Base-by-base conservation (phyloP, 2,888 invertebrate species). In the Caenorhabditis sp. region DNA sequence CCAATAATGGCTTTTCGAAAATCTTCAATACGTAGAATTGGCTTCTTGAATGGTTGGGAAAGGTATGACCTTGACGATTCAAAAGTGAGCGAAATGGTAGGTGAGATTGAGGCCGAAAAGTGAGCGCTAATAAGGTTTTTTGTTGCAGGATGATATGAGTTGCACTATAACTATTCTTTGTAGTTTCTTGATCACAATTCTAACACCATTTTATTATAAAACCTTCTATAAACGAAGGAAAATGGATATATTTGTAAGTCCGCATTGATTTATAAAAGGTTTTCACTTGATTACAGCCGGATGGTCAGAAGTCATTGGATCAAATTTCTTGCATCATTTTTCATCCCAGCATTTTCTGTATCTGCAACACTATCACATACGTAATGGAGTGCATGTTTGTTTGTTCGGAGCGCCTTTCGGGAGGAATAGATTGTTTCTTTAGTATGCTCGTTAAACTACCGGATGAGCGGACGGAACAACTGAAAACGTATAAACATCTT, bases 81-180 rank as follows among this genome's bases (percentile, higher is more conserved):
- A 15, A 9, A 26, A 4, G 8, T 13, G 4, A 32, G 45, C 30
- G 30, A 50, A 15, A 27, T 50, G 61, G 61, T 62, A 15, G 35
- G 17, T 55, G 2, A 24, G 41, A 1, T 26, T n/a, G 9, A n/a
- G n/a, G n/a, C n/a, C n/a, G n/a, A n/a, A n/a, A n/a, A n/a, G n/a
- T n/a, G n/a, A n/a, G n/a, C n/a, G n/a, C 4, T 13, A 27, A 26
- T 1, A 48, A 48, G 3, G 1, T 2, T n/a, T 24, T 15, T 5
- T 27, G 20, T 53, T 53, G 17, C 8, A 65, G 63, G 45, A 65
- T 26, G 63, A 65, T 20, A 13, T 35, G 2, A 53, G 63, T 37
- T 53, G 53, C n/a, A 27, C 32, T 1, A 35, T 65, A 0, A 55
- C 63, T 6, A 37, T 65, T 1, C 17, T 45, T 24, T 65, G 53